Evolutionary conservation across 1,140 invertebrate species (phyloP).

Genomic region (Coelopa frigida): DNA sequence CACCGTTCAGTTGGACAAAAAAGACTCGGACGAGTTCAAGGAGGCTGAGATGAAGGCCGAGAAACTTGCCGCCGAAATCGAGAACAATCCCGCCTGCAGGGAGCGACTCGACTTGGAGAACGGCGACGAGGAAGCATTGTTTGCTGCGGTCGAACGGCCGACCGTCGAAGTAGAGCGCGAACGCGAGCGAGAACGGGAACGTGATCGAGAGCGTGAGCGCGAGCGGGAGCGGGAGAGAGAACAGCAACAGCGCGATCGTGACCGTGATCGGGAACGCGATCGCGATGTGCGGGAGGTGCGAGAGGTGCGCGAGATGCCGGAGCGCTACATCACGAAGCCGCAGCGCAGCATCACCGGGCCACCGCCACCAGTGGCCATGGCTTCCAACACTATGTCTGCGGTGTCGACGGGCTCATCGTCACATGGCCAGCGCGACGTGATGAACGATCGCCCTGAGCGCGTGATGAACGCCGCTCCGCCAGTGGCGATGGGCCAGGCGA

Average conservation of each 20-base stretch:
- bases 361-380: constrained; percentile 23
- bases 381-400: not conserved
- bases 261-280: constrained; percentile 24
- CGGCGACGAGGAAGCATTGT: constrained; percentile 76
- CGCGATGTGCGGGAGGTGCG: constrained; percentile 13
- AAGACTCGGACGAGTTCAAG: constrained; percentile 79
- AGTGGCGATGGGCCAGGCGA: constrained; percentile 4
- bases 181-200: constrained; percentile 18
- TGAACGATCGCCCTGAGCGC: constrained; percentile 9
- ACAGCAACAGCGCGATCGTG: constrained; percentile 24
- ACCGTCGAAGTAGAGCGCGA: constrained; percentile 12
- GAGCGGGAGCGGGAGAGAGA: constrained; percentile 24
- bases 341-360: constrained; percentile 36
- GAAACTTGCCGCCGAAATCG: constrained; percentile 84
- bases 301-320: constrained; percentile 32
- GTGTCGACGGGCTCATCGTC: constrained; percentile 7
- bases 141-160: constrained; percentile 61
- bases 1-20: constrained; percentile 76
- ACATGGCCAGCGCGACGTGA: constrained; percentile 1
- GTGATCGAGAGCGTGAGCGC: constrained; percentile 15
- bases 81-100: constrained; percentile 72
- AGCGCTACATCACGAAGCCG: constrained; percentile 40
- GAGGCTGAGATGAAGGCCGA: constrained; percentile 76
- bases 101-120: constrained; percentile 80
- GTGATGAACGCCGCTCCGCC: constrained; percentile 14